A percentile compares a stretch with the other conserved stretches of the same genome.
phyloP scores from a whole-genome alignment of 1,140 invertebrate genomes.

The Megathymus violae region DNA sequence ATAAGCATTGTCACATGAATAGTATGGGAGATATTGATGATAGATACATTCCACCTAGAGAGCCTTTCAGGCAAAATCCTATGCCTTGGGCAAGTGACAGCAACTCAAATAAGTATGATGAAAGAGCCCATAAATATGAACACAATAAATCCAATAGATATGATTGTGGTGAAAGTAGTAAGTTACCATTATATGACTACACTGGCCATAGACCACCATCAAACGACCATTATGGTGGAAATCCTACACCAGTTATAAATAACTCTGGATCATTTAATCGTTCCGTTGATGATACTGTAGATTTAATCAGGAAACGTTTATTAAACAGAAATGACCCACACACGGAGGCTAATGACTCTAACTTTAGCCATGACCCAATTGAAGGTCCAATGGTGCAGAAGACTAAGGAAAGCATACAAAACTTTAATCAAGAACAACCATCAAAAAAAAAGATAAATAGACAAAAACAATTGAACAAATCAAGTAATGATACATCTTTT shows the following conservation, averaged over 20 bases:
- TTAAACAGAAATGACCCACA: conserved; percentile 58
- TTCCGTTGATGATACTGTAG: conserved; percentile 75
- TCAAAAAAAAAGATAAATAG: conserved; percentile 54
- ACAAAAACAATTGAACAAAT: conserved; percentile 53
- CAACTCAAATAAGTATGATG: conserved; percentile 22
- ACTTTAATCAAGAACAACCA: conserved; percentile 48
- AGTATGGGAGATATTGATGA: conserved; percentile 71
- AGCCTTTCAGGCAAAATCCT: conserved; percentile 24
- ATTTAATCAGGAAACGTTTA: conserved; percentile 69
- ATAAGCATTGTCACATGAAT: conserved; percentile 48
- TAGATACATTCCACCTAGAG: conserved; percentile 45
- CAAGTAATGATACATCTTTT: conserved; percentile 52
- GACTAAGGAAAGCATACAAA: conserved; percentile 30
- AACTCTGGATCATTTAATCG: conserved; percentile 68
- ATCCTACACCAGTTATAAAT: conserved; percentile 54
- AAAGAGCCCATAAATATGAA: conserved; percentile 36
- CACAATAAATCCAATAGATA: conserved; percentile 40
- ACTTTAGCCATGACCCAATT: conserved; percentile 35
- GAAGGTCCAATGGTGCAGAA: conserved; percentile 31
- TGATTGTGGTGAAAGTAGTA: conserved; percentile 49
- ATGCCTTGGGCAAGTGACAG: conserved; percentile 47
- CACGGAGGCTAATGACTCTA: conserved; percentile 29
- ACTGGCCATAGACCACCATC: conserved; percentile 70
- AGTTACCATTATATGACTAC: conserved; percentile 49
- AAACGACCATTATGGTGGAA: conserved; percentile 74